Evolutionary conservation across 2,113 vertebrate species (phyloP).

Genomic region (Nibea coibor): DNA sequence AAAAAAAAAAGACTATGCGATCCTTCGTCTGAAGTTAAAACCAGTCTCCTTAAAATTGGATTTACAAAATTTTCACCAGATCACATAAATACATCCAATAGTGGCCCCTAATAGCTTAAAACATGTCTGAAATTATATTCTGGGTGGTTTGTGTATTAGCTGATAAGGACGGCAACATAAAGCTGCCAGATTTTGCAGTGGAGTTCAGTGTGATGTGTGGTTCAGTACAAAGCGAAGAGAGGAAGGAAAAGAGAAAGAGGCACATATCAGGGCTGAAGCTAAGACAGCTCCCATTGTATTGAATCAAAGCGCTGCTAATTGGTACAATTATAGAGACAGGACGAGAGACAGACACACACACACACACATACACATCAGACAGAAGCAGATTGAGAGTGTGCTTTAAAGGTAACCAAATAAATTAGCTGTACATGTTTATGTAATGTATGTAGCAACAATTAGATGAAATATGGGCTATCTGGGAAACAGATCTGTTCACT

Average conservation of each 20-base stretch:
- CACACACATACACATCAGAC: slow-evolving; percentile 1
- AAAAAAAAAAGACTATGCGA: neutral
- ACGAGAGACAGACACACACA: neutral
- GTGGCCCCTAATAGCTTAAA: slow-evolving; percentile 3
- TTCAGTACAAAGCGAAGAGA: slow-evolving; percentile 1
- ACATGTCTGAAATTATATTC: neutral
- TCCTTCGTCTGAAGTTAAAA: slow-evolving; percentile 24
- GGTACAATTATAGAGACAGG: slow-evolving; percentile 51
- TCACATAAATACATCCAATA: neutral
- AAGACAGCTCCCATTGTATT: slow-evolving; percentile 51
- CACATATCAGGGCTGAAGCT: slow-evolving; percentile 39
- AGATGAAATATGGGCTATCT: slow-evolving; percentile 26
- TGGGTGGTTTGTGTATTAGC: slow-evolving; percentile 27
- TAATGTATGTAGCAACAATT: slow-evolving; percentile 24
- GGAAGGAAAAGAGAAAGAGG: slow-evolving; percentile 17
- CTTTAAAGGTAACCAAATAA: slow-evolving; percentile 35
- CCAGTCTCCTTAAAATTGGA: slow-evolving; percentile 13
- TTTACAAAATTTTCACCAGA: slow-evolving; percentile 20
- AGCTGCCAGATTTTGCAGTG: slow-evolving; percentile 18
- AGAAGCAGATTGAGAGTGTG: slow-evolving; percentile 13
- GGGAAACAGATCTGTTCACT: slow-evolving; percentile 12
- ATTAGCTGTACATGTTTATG: slow-evolving; percentile 31
- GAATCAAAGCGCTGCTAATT: slow-evolving; percentile 69
- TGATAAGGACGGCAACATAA: slow-evolving; percentile 16
- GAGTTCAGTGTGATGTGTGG: slow-evolving; percentile 10